These are phyloP conservation scores for Sylvilagus floridanus DNA, from an alignment of 2,797 vertebrate genomes.

Conservation along the genomic window DNA sequence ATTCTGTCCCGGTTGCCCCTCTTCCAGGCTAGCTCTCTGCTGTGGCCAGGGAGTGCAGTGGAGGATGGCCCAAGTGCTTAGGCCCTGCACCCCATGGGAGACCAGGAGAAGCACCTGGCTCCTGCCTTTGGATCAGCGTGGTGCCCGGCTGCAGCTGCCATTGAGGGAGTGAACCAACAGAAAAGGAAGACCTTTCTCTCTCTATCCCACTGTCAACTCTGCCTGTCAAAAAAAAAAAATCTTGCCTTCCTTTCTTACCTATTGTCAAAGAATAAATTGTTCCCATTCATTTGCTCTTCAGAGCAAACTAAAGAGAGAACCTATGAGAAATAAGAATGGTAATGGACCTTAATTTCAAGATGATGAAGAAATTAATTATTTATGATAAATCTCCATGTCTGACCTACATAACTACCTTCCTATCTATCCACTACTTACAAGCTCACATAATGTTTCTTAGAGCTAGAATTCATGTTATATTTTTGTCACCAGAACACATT, in stretches of 20 bases:
- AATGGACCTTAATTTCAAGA: background rate
- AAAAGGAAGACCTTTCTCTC: too few species aligned
- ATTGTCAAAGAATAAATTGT: background rate
- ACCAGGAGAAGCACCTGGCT: too few species aligned
- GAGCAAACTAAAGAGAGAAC: slow-evolving; percentile 17
- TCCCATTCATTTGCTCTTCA: background rate
- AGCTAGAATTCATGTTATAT: background rate
- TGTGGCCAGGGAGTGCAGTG: too few species aligned
- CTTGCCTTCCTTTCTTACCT: background rate
- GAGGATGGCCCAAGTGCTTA: too few species aligned
- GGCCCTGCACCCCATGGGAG: too few species aligned
- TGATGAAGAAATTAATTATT: background rate
- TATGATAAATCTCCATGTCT: background rate
- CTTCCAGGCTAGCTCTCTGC: too few species aligned
- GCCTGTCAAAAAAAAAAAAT: background rate
- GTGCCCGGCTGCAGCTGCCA: too few species aligned
- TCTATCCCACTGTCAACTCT: too few species aligned
- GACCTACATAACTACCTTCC: background rate
- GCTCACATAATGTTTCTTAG: background rate
- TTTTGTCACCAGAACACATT: background rate
- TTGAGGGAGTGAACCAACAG: too few species aligned
- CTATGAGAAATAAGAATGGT: background rate
- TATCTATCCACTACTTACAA: background rate
- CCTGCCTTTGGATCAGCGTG: too few species aligned
- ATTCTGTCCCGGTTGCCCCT: too few species aligned